Base-by-base conservation (phyloP, 1,140 invertebrate genomes). In the Lasioglossum albipes region DNA sequence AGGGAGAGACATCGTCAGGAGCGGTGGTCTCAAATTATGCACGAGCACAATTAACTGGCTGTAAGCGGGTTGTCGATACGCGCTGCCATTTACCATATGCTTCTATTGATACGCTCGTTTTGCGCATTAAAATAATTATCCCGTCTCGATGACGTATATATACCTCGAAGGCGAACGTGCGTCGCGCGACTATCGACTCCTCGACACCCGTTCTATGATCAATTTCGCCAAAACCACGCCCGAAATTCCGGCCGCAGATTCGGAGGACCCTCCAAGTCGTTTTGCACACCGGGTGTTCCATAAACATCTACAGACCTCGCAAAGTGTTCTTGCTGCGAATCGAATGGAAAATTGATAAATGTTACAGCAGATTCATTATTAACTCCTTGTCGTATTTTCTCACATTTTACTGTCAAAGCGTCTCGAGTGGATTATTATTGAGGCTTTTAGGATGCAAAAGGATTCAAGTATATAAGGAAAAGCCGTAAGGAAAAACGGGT, bases 11-110 rank as follows among this genome's bases (percentile, higher is more conserved):
- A 64, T 71, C 59, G 83, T 79, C 81, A 68, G 66, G 52, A 84
- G 73, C 73, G 74, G 70, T 81, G 73, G 84, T 78, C 59, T 73
- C 65, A 82, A 85, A 85, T 85, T 85, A 84, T 68, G 62, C 68
- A 67, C 54, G 22, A 52, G 62, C 67, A 69, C 79, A 72, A 84
- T 84, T 76, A 84, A 77, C 65, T 70, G 73, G 36, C 57, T 80
- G 83, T 75, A 69, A 81, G 61, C 83, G 74, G 65, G 45, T 81
- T 84, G 70, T 85, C 83, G 79, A 85, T 81, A 74, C 59, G 69
- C 79, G 64, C 74, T 82, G 61, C 59, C 81, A 1, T 20, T 41
- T 13, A n/a, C 13, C 22, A n/a, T 75, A 57, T 52, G 75, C 65
- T 67, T 83, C 71, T 49, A 59, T 13, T 49, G 59, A 62, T 36